Base-by-base conservation (phyloP, 35 echinoderm and acorn worm genomes). In the Apostichopus parvimensis region DNA sequence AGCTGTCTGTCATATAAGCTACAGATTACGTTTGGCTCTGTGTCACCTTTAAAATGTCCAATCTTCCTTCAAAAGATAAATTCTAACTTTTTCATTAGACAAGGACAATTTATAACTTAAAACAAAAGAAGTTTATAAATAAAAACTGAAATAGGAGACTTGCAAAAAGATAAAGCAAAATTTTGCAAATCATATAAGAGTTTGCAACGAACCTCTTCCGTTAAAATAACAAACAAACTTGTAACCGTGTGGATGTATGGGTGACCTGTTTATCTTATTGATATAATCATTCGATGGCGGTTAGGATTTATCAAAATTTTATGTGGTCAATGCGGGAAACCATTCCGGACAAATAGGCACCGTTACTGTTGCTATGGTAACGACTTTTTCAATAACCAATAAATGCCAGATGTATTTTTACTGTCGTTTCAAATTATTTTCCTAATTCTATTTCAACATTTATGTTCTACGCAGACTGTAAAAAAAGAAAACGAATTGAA, bases 241-340 rank as follows among this genome's bases (percentile, higher is more conserved):
- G 18, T 73, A 11, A 73, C 12, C 70, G 18, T 15, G 18, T 73
- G 70, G 14, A 73, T 17, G 70, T 61, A 61, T 9, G 58, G 7
- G 15, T 73, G 15, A 73, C 10, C 70, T 73, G 70, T 73, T 73
- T 73, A 73, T 21, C 1, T 61, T 21, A 21, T 73, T 21, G 15
- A 21, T 75, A 75, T 22, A 7, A 22, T 17, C 52, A 84, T 84
- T 55, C 81, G 54, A 45, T 45, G 34, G 55, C 81, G 81, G 56
- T 58, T 84, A 58, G 12, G 14, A 22, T 54, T 52, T 55, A 58
- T 84, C 81, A 84, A 54, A 54, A 56, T 84, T 84, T 84, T 84
- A 84, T 84, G 81, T 84, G 81, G 81, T 84, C 81, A 84, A 80
- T 54, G 78, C 78, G 78, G 78, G 78, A 80, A 80, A 17, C 81